Evolutionary conservation across 2,113 vertebrate genomes (phyloP), one percentile per base, ranked within the genome.

Genomic region (Lamprotornis superbus): DNA sequence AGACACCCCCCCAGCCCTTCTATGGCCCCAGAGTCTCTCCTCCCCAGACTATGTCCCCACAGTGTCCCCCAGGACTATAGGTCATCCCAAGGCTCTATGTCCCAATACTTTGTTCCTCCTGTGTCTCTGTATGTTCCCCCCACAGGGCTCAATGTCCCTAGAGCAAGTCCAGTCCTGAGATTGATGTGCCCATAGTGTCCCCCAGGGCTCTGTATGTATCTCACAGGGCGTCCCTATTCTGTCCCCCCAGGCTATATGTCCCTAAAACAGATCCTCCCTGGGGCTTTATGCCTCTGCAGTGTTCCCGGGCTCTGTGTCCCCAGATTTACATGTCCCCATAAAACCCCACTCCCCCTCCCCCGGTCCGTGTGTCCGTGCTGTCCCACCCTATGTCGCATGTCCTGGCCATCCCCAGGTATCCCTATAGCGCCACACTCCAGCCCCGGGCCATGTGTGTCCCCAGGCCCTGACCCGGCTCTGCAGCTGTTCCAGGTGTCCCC

Each of bases 11-110:
- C 17, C 31, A 18, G 28, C 31, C 57, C n/a, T 16, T 19, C n/a
- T 10, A 1, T 10, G 18, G 18, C 35, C 56, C 42, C 0, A 1
- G 18, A 33, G 35, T 5, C 9, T 21, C 28, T 24, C 47, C 16
- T 49, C 11, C 21, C 46, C 12, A 19, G 50, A 52, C 50, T 15
- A 12, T 40, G 49, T 35, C 25, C 33, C n/a, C 33, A 25, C 25
- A 14, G 37, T 25, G 42, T 46, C 42, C 70, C 35, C 24, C 30
- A 20, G 57, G 17, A 39, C 39, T 21, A 7, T 3, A 37, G 49
- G 27, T 33, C 17, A 11, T 22, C 37, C 61, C 21, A 31, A 21
- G 21, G 16, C 46, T 60, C 11, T 44, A 0, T 31, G 61, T 37
- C 53, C 37, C 25, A 14, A 11, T 3, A 20, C 24, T 83, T 25